These are phyloP conservation scores for Cryptocheilus praepositus DNA, from an alignment of 2,888 invertebrate genomes.

Conservation along the genomic window DNA sequence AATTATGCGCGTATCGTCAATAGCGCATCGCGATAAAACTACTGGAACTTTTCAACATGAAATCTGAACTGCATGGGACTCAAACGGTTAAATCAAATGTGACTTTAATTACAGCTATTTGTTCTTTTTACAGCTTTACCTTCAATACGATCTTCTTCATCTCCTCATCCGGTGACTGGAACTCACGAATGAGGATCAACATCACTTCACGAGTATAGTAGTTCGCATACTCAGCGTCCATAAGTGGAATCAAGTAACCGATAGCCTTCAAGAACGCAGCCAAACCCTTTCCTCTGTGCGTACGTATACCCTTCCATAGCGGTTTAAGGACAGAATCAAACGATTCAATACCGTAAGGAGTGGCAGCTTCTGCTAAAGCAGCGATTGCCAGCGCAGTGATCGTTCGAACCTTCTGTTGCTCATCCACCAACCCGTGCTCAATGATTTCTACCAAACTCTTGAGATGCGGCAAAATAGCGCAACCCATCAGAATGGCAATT, in stretches of 20 bases:
- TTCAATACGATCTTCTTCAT: conserved; percentile 99
- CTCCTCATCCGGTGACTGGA: conserved; percentile 99
- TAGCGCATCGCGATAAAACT: too few relatives aligned
- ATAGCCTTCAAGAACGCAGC: conserved; percentile 99
- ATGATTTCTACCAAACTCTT: conserved; percentile 99
- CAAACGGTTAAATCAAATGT: conserved; percentile 22
- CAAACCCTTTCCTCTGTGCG: conserved; percentile 92
- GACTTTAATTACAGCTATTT: neutral
- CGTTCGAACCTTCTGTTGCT: conserved; percentile 99
- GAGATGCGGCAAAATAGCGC: conserved; percentile 98
- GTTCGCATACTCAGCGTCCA: conserved; percentile 99
- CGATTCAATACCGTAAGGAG: conserved; percentile 99
- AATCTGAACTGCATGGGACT: too few relatives aligned
- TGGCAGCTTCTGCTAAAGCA: conserved; percentile 98
- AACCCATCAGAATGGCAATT: conserved; percentile 99
- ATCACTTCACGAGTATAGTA: conserved; percentile 99
- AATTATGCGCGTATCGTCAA: too few relatives aligned
- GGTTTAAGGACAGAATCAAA: conserved; percentile 99
- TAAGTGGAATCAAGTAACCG: conserved; percentile 98
- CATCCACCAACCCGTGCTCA: conserved; percentile 98
- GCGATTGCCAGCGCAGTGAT: conserved; percentile 99
- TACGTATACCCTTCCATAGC: conserved; percentile 98
- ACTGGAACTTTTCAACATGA: too few relatives aligned
- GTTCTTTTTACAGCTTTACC: conserved; percentile 74
- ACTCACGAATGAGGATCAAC: conserved; percentile 98